Evolutionary conservation across 1,140 invertebrate genomes (phyloP), one percentile per base, ranked within the genome.

Genomic region (Myzus persicae): DNA sequence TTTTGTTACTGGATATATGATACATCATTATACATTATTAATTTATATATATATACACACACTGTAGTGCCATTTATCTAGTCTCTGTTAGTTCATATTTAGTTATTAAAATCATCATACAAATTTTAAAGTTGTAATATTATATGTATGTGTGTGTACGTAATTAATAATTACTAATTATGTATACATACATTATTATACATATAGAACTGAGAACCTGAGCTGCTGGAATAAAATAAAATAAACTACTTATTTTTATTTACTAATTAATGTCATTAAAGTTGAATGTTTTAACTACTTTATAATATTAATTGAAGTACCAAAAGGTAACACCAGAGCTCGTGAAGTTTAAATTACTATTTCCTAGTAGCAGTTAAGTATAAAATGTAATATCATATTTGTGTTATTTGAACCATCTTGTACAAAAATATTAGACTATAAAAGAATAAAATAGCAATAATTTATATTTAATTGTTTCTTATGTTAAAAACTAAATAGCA

Each of bases 31-130:
- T 67, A 11, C 88, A 54, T 90, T 46, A 14, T 90, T 42, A 8
- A 20, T 91, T n/a, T n/a, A 67, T 67, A 67, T 67, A n/a, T 67
- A 67, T n/a, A 76, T 7, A 76, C 31, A 76, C 31, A 31, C 59
- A n/a, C 59, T 76, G 90, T 93, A 93, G 91, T 93, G 91, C 81
- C 91, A 84, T 93, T 85, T 92, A 85, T 93, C 91, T 93, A 93
- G 91, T 93, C 81, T 82, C 31, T 31, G 24, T 82, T 84, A 59
- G 36, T 54, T 54, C 24, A 24, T 54, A 38, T 89, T 90, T 54
- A 59, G 36, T 89, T n/a, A 87, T 44, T 51, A 38, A 42, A 90
- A 40, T 31, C 24, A 31, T 31, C 24, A 59, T n/a, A n/a, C n/a
- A n/a, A n/a, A n/a, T n/a, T n/a, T n/a, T n/a, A 38, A 88, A 38